These are phyloP conservation scores for Albula goreensis DNA, from an alignment of 2,113 vertebrate genomes.

Conservation along the genomic window DNA sequence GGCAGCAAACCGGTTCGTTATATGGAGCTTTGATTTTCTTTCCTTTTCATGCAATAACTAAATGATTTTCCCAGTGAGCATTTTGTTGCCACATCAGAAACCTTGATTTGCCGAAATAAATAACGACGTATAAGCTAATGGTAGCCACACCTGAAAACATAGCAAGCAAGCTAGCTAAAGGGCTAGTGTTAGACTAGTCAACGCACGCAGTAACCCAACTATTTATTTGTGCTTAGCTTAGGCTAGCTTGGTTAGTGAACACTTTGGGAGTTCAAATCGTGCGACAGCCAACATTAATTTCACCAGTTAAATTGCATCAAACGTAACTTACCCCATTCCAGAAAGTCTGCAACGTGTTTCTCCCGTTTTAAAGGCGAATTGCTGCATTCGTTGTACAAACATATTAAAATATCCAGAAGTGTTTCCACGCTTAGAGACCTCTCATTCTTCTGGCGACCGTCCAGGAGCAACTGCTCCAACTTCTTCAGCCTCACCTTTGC, in stretches of 20 bases:
- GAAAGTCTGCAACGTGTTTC: constrained; percentile 90
- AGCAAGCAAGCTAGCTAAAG: not conserved
- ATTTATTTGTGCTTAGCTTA: not conserved
- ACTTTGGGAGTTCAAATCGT: not conserved
- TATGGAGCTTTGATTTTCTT: not conserved
- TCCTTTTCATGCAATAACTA: not conserved
- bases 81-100: not conserved
- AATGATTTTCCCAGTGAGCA: not conserved
- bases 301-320: not conserved
- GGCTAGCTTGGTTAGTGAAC: not conserved
- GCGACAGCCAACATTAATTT: not conserved
- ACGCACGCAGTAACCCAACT: not conserved
- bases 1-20: not conserved
- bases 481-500: constrained; percentile 92
- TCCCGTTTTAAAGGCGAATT: constrained; percentile 83
- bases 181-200: not conserved
- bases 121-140: no score
- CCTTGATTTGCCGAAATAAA: not conserved
- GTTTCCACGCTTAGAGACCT: constrained; percentile 86
- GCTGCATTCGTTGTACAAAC: constrained; percentile 83
- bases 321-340: constrained; percentile 88
- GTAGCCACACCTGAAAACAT: no score
- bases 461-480: constrained; percentile 90
- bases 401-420: constrained; percentile 88
- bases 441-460: constrained; percentile 74